Base-by-base conservation (phyloP, 2,888 invertebrate genomes). In the Elmis aenea region DNA sequence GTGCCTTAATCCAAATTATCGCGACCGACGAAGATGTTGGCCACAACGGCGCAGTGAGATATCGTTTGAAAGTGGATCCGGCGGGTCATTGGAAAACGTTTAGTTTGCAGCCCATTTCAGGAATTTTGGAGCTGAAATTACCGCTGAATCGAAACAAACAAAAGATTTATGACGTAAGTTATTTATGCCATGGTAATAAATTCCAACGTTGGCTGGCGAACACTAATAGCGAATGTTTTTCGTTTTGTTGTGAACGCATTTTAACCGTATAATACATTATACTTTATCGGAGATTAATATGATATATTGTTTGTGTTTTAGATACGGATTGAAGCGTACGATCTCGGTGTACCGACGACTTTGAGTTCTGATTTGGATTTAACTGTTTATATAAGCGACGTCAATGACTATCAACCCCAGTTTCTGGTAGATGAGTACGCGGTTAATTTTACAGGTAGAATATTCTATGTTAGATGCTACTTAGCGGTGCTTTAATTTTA, bases 1-100 rank as follows among this genome's bases (percentile, higher is more conserved):
- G 85, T 5, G 71, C 80, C 30, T 78, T 93, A 9, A 77, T 88
- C 11, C 83, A 84, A 62, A 85, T 93, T 2, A 73, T 79, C 31
- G 94, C 95, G 0, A 77, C 78, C 28, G 95, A 96, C 68, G 85
- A 85, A 30, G 95, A 95, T 61, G 81, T 85, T 27, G 95, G 94
- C 0, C 74, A 79, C 8, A 95, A 95, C 68, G 93, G 92, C 1
- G 81, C 87, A n/a, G 85, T 95, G 4, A 75, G 85, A 11, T 95
- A 90, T 69, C 75, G 87, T 5, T 67, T 92, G 27, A 79, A 85
- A 51, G 78, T 81, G n/a, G 89, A 91, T 69, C 77, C 85, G 9
- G 76, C 79, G 42, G 86, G 85, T 2, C 85, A 89, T 52, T 88
- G 85, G 78, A 79, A 83, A 50, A 77, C 83, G 13, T 95, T 95